These are phyloP conservation scores for Macrotus californicus DNA, from an alignment of 2,113 vertebrate species.

Conservation along the genomic window DNA sequence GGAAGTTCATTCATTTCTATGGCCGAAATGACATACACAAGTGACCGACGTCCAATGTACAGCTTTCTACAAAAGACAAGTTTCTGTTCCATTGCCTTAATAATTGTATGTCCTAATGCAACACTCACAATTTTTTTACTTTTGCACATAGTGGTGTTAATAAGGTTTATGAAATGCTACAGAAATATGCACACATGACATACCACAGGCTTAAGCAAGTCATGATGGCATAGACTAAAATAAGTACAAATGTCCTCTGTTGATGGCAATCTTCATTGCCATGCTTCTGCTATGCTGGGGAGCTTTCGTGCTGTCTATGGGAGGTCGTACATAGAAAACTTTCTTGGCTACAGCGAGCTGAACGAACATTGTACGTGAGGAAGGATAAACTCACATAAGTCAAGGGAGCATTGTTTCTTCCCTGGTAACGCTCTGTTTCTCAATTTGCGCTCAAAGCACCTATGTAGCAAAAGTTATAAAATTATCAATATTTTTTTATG, in stretches of 20 bases:
- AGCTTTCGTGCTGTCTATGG: background rate
- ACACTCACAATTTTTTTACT: background rate
- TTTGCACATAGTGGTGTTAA: background rate
- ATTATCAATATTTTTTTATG: background rate
- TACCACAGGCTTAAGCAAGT: background rate
- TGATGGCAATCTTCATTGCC: background rate
- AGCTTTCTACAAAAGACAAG: background rate
- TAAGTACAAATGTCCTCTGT: background rate
- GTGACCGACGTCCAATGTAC: background rate
- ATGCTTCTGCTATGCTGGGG: background rate
- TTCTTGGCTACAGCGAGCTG: background rate
- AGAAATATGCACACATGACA: slow-evolving; percentile 9
- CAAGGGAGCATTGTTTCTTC: background rate
- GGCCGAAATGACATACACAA: background rate
- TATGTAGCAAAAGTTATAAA: background rate
- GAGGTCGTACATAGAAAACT: background rate
- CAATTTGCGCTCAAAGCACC: background rate
- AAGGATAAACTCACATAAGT: slow-evolving; percentile 3
- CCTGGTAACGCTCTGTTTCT: background rate
- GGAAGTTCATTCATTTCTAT: slow-evolving; percentile 27
- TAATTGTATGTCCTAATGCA: slow-evolving; percentile 2
- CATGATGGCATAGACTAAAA: background rate
- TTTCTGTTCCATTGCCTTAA: slow-evolving; percentile 4
- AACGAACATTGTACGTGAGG: background rate
- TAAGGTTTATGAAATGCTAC: slow-evolving; percentile 17